Percentiles rank a stretch among this genome's conserved stretches.
Conservation (phyloP, 2,888 invertebrate genomes). For the Athrips mouffetella region DNA sequence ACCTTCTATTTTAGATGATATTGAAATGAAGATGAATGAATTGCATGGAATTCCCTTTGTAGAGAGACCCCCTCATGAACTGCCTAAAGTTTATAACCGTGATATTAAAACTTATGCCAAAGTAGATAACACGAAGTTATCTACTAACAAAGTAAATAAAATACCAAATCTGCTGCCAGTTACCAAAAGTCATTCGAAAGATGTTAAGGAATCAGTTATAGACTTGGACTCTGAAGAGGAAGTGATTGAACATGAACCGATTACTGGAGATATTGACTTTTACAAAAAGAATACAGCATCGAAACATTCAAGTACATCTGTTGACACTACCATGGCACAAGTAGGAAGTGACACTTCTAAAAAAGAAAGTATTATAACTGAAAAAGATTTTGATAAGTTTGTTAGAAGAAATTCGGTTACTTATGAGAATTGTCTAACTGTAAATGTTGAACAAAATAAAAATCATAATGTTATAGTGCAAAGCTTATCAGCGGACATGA, state of each 20-base stretch:
- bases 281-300: conserved; percentile 26
- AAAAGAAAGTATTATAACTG: conserved; percentile 61
- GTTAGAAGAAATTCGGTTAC: conserved; percentile 64
- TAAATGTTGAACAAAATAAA: conserved; percentile 56
- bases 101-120: conserved; percentile 38
- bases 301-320: conserved; percentile 20
- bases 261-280: conserved; percentile 38
- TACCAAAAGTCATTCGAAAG: conserved; percentile 37
- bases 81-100: conserved; percentile 40
- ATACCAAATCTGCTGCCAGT: conserved; percentile 45
- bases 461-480: conserved; percentile 53
- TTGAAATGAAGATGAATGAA: conserved; percentile 73
- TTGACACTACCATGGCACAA: conserved; percentile 19
- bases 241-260: conserved; percentile 40
- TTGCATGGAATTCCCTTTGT: conserved; percentile 65
- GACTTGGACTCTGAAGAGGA: conserved; percentile 38
- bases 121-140: conserved; percentile 33
- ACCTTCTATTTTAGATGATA: conserved; percentile 50
- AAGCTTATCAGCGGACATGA: conserved; percentile 40
- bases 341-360: conserved; percentile 32
- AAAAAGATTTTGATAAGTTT: conserved; percentile 72
- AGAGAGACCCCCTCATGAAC: conserved; percentile 56
- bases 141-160: conserved; percentile 36
- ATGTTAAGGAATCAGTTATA: conserved; percentile 23
- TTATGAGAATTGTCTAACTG: conserved; percentile 61